phyloP scores from a whole-genome alignment of 37 sponge, comb jelly and placozoan species.

The Agelas oroides region DNA sequence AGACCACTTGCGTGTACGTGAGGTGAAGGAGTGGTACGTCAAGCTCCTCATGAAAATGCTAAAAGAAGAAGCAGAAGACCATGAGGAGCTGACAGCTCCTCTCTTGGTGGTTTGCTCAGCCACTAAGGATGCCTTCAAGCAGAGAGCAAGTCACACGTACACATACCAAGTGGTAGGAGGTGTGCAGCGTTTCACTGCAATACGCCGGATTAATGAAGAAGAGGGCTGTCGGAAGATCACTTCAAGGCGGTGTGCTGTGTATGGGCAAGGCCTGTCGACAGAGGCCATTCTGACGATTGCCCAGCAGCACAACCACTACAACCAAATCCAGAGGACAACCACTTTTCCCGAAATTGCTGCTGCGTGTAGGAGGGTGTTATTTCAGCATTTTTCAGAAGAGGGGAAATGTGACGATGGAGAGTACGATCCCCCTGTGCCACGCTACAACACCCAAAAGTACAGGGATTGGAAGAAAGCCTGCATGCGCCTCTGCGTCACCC shows the following conservation, averaged over 20 bases:
- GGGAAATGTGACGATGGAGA: neutral
- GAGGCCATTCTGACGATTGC: neutral
- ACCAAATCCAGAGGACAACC: neutral
- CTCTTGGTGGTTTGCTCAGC: neutral
- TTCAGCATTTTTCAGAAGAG: neutral
- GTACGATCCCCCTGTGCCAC: neutral
- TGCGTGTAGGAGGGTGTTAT: neutral
- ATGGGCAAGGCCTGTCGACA: neutral
- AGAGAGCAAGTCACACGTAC: neutral
- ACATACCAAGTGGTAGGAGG: neutral
- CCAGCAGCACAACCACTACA: neutral
- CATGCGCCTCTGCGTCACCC: too few species aligned
- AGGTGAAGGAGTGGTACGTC: constrained; percentile 15
- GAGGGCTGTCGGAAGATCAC: neutral
- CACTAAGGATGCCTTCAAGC: neutral
- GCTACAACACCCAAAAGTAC: neutral
- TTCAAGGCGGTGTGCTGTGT: neutral
- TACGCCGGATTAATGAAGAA: neutral
- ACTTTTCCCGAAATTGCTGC: constrained; percentile 1
- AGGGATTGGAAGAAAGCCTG: too few species aligned
- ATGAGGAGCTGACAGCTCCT: neutral
- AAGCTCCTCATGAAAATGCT: neutral
- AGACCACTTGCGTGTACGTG: neutral
- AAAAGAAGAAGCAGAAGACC: neutral
- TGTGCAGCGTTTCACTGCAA: neutral